Evolutionary conservation across 2,888 invertebrate genomes (phyloP).

Genomic region (Tiliacea citrago): DNA sequence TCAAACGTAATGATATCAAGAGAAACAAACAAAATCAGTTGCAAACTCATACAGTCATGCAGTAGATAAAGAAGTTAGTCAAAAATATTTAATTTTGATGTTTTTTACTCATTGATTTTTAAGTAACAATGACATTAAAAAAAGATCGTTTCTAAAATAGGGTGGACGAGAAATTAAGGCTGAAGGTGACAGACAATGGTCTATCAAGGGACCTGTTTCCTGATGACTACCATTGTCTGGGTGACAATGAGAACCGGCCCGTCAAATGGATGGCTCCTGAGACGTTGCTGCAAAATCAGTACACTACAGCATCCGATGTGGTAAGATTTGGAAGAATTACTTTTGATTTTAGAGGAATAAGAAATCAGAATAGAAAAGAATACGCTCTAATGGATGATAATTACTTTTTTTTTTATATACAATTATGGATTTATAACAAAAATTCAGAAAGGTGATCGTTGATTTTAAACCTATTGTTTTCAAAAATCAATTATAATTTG

Average conservation of each 20-base stretch:
- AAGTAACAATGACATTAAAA: not conserved
- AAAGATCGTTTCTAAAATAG: slow-evolving; percentile 78
- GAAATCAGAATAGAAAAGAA: not conserved
- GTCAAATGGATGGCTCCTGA: slow-evolving; percentile 98
- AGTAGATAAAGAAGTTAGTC: not conserved
- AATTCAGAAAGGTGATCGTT: not conserved
- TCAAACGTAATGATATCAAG: not conserved
- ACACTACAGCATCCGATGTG: slow-evolving; percentile 97
- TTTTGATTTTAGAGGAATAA: not conserved
- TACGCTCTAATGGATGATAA: not conserved
- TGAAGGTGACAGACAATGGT: slow-evolving; percentile 97
- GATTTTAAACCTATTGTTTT: not conserved
- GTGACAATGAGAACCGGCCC: slow-evolving; percentile 98
- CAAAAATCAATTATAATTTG: not conserved
- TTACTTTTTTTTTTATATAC: not conserved
- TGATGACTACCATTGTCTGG: slow-evolving; percentile 97
- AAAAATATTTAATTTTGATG: not conserved
- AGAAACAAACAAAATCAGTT: not conserved
- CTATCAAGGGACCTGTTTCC: slow-evolving; percentile 97
- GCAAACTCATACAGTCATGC: not conserved
- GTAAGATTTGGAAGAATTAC: slow-evolving; percentile 85
- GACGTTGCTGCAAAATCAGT: slow-evolving; percentile 95
- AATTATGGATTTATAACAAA: no score
- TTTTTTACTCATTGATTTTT: not conserved
- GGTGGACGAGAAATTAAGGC: slow-evolving; percentile 94